Evolutionary conservation across 2,888 invertebrate genomes (phyloP).

Genomic region (Prosapia bicincta): DNA sequence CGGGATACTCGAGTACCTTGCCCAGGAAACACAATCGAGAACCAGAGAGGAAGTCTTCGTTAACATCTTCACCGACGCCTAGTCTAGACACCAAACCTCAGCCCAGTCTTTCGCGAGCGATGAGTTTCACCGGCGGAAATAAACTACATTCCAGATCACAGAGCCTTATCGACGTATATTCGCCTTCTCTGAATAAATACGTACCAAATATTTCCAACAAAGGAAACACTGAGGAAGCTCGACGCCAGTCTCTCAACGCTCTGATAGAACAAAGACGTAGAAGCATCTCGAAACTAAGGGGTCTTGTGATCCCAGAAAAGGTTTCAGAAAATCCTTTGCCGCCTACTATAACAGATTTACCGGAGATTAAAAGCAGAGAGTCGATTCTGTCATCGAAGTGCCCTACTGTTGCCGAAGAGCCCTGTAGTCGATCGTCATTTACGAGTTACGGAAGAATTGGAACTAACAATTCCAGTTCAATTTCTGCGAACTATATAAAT

Average conservation of each 20-base stretch:
- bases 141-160: conserved; percentile 50
- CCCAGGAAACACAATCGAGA: conserved; percentile 34
- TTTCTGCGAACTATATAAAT: conserved; percentile 24
- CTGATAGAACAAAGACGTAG: conserved; percentile 77
- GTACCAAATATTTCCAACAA: conserved; percentile 39
- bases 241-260: conserved; percentile 66
- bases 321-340: conserved; percentile 47
- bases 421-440: conserved; percentile 3
- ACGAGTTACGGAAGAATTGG: conserved; percentile 9
- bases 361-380: conserved; percentile 77
- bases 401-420: conserved; percentile 11
- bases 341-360: conserved; percentile 68
- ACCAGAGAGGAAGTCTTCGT: conserved; percentile 21
- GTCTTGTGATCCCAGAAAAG: conserved; percentile 82
- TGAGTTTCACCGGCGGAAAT: conserved; percentile 34
- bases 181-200: conserved; percentile 22
- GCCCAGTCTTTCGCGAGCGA: conserved; percentile 32
- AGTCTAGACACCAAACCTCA: conserved; percentile 26
- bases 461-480: conserved; percentile 42
- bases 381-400: conserved; percentile 48
- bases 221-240: conserved; percentile 47
- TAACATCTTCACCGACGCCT: conserved; percentile 16
- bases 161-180: conserved; percentile 49
- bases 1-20: conserved; percentile 38
- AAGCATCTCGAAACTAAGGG: conserved; percentile 79